Evolutionary conservation across 2,113 vertebrate genomes (phyloP).

Genomic region (Pedionomus torquatus): DNA sequence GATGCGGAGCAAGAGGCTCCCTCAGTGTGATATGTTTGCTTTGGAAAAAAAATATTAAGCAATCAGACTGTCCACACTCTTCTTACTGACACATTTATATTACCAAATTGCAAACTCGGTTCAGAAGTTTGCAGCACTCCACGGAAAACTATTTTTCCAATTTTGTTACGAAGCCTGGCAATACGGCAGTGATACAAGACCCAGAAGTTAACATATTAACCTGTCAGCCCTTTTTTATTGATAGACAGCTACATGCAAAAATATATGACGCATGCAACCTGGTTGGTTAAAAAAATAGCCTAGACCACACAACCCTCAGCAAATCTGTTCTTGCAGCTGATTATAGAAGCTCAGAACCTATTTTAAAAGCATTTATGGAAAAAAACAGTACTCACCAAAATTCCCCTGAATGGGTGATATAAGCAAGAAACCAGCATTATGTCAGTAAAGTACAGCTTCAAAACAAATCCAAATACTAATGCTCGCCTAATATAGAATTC

Average conservation of each 20-base stretch:
- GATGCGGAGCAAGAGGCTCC: neutral
- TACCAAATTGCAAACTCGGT: neutral
- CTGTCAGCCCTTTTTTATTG: conserved; percentile 47
- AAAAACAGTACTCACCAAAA: neutral
- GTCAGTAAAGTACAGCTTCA: conserved; percentile 7
- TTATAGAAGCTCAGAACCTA: conserved; percentile 17
- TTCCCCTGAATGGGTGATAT: neutral
- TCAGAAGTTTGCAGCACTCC: conserved; percentile 30
- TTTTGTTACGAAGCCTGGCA: neutral
- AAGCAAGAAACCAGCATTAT: neutral
- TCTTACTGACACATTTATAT: conserved; percentile 40
- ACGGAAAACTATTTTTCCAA: conserved; percentile 6
- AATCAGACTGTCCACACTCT: neutral
- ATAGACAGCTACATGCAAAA: conserved; percentile 20
- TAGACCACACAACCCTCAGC: neutral
- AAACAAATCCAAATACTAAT: neutral
- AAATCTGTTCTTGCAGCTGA: conserved; percentile 23
- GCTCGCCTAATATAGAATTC: neutral
- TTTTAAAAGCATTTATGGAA: neutral
- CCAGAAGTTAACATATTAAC: conserved; percentile 30
- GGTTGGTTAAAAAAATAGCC: conserved; percentile 11
- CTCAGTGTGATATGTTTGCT: conserved; percentile 47
- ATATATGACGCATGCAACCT: conserved; percentile 23
- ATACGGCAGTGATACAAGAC: conserved; percentile 5
- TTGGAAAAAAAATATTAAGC: conserved; percentile 49